phyloP scores from a whole-genome alignment of 2,888 invertebrate genomes.

The Plebejus melissa region DNA sequence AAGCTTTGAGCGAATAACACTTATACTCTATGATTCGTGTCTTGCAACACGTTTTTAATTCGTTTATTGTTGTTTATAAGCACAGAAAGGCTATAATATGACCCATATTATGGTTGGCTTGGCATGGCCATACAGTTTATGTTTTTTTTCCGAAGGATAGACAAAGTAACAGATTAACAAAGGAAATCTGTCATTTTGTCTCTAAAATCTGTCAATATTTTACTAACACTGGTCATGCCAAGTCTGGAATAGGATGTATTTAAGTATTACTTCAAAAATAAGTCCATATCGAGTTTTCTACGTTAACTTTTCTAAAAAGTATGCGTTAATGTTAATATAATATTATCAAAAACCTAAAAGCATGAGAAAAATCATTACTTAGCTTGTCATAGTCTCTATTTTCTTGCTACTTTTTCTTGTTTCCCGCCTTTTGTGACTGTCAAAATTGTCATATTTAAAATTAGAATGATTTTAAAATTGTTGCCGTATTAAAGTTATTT shows the following conservation, averaged over 20 bases:
- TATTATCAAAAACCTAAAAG: neutral
- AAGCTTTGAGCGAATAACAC: conserved; percentile 1
- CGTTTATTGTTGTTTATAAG: neutral
- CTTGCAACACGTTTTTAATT: neutral
- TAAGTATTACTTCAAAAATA: neutral
- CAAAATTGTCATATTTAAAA: conserved; percentile 7
- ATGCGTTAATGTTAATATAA: neutral
- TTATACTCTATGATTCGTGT: neutral
- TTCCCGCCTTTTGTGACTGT: neutral
- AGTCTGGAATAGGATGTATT: neutral
- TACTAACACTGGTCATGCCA: neutral
- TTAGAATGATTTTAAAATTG: conserved; percentile 5
- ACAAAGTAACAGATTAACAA: neutral
- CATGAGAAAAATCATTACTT: neutral
- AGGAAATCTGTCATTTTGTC: neutral
- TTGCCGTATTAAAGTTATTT: neutral
- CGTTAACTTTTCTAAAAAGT: neutral
- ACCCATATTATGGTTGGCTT: neutral
- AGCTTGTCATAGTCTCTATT: neutral
- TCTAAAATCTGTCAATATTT: neutral
- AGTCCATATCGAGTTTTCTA: neutral
- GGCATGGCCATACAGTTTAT: no score
- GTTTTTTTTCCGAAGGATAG: no score
- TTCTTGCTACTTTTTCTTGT: neutral
- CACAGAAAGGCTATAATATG: neutral